These are phyloP conservation scores for Glareola pratincola DNA, from an alignment of 2,113 vertebrate species.

Conservation along the genomic window DNA sequence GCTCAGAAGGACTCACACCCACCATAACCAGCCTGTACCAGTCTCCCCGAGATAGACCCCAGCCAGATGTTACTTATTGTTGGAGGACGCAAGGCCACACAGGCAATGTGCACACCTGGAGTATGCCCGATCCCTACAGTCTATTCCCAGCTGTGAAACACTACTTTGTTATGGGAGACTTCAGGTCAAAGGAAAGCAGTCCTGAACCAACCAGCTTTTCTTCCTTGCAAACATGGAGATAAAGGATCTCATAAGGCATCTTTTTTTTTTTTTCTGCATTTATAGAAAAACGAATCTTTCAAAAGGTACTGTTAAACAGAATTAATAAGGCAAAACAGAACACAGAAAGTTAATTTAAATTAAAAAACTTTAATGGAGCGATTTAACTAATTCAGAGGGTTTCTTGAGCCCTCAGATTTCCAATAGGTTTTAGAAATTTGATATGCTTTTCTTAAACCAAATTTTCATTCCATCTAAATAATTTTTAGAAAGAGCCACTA, in stretches of 20 bases:
- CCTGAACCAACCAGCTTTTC: not conserved
- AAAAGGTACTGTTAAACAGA: not conserved
- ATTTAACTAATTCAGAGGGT: not conserved
- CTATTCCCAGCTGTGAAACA: not conserved
- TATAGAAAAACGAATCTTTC: not conserved
- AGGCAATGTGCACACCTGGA: too few relatives aligned
- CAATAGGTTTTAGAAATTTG: not conserved
- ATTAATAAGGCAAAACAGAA: not conserved
- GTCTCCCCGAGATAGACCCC: not conserved
- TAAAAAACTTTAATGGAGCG: not conserved
- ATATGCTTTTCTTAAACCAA: not conserved
- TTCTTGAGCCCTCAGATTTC: not conserved
- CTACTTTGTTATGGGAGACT: not conserved
- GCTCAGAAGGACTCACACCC: not conserved
- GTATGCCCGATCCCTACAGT: rapidly evolving
- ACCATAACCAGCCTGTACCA: not conserved
- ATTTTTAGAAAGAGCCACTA: not conserved
- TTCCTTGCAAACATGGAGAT: not conserved
- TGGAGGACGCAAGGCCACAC: not conserved
- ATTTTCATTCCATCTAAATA: not conserved
- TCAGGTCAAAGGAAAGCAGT: not conserved
- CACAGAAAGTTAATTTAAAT: not conserved
- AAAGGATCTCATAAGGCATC: not conserved
- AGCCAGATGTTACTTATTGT: not conserved
- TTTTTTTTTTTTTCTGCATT: not conserved